Conservation (phyloP, 2,888 invertebrate species). For the Taenaris catops region DNA sequence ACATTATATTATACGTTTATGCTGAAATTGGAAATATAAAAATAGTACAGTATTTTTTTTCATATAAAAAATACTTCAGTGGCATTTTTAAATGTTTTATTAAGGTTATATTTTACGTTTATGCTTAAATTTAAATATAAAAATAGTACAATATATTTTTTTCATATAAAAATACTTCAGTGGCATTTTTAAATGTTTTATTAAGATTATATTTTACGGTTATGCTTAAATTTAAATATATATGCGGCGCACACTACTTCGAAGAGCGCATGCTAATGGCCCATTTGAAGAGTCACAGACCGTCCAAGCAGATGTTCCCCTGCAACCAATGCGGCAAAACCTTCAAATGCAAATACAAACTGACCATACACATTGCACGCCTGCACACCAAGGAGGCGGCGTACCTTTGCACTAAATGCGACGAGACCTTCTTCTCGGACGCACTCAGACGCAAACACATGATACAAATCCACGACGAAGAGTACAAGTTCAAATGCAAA, state of each 20-base stretch:
- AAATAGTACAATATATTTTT: no score
- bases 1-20: no score
- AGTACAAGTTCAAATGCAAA: slow-evolving; percentile 66
- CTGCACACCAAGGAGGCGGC: slow-evolving; percentile 62
- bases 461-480: slow-evolving; percentile 63
- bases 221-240: no score
- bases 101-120: no score
- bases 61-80: no score
- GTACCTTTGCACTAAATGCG: slow-evolving; percentile 56
- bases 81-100: no score
- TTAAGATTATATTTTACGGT: no score
- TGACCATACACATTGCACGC: slow-evolving; percentile 67
- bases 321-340: slow-evolving; percentile 70
- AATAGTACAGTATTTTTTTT: no score
- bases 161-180: no score
- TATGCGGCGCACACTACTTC: slow-evolving; percentile 67
- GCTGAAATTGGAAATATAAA: no score
- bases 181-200: no score
- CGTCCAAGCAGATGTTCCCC: slow-evolving; percentile 33
- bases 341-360: slow-evolving; percentile 66
- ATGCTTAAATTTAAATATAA: no score
- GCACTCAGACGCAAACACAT: slow-evolving; percentile 63
- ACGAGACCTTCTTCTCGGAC: slow-evolving; percentile 59
- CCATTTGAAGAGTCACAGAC: slow-evolving; percentile 65
- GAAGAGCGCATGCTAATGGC: slow-evolving; percentile 69